A percentile compares a stretch with the other conserved stretches of the same genome.
Evolutionary conservation across 2,113 vertebrate genomes (phyloP).

Genomic region (Halichoerus grypus): DNA sequence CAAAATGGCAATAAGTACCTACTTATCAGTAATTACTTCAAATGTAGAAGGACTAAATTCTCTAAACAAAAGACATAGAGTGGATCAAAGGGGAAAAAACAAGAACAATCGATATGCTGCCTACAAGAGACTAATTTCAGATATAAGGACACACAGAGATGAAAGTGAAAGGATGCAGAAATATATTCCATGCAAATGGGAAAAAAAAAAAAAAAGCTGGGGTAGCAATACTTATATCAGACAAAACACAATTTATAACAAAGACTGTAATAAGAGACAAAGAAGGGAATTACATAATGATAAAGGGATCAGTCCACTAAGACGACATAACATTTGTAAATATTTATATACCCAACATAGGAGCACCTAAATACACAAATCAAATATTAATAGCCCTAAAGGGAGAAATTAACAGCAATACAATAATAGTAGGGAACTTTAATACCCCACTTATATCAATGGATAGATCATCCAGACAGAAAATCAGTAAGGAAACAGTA

Average conservation of each 20-base stretch:
- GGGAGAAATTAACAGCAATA: not conserved
- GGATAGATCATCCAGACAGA: not conserved
- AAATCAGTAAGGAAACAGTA: not conserved
- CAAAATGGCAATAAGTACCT: not conserved
- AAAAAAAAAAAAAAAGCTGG: not conserved
- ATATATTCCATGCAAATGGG: not conserved
- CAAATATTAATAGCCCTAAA: not conserved
- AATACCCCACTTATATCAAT: not conserved
- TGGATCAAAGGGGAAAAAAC: not conserved
- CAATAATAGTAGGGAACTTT: not conserved
- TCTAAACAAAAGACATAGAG: not conserved
- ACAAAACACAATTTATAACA: not conserved
- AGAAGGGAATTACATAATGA: not conserved
- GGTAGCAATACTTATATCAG: not conserved
- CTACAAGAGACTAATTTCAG: not conserved
- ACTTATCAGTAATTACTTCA: not conserved
- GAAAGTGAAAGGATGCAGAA: not conserved
- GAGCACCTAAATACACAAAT: not conserved
- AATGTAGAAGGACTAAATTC: not conserved
- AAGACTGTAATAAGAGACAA: not conserved
- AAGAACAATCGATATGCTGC: not conserved
- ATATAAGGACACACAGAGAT: not conserved
- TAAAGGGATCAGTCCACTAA: not conserved
- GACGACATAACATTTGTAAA: not conserved
- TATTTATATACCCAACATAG: not conserved